Percentiles rank a stretch among this genome's conserved stretches.
Evolutionary conservation across 2,888 invertebrate species (phyloP).

Genomic region (Belgica antarctica): DNA sequence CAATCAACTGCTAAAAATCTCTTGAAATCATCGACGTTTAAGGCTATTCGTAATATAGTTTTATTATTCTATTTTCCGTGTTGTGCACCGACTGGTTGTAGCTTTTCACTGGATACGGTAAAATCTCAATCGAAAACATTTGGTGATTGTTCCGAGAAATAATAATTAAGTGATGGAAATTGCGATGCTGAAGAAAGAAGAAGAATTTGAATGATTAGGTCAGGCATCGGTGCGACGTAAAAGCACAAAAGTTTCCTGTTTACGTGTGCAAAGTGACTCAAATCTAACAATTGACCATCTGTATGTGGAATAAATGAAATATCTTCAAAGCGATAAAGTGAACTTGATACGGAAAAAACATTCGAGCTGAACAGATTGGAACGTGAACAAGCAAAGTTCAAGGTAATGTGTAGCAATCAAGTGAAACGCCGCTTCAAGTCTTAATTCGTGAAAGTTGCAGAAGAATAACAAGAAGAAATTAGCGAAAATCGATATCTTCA

Average conservation of each 20-base stretch:
- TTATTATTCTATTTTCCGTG: too few species aligned
- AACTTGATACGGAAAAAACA: background rate
- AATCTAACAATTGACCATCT: background rate
- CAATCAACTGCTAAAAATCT: too few species aligned
- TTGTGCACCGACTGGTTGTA: too few species aligned
- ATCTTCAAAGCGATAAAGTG: background rate
- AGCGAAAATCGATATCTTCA: constrained; percentile 19
- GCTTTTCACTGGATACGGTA: too few species aligned
- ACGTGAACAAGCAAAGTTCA: background rate
- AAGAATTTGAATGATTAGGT: constrained; percentile 26
- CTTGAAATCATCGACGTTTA: too few species aligned
- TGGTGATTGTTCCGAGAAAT: background rate
- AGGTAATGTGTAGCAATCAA: too few species aligned
- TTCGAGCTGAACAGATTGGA: background rate
- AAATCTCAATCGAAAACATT: constrained; percentile 42
- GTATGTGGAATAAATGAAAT: background rate
- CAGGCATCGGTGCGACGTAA: background rate
- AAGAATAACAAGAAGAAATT: background rate
- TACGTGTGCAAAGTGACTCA: background rate
- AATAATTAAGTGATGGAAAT: too few species aligned
- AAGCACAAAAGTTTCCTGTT: background rate
- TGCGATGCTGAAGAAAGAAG: constrained; percentile 6
- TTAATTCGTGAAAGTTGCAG: too few species aligned
- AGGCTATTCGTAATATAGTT: too few species aligned
- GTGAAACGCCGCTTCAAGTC: background rate